Conservation (phyloP, 2,797 vertebrate species). For the Cercopithecus mitis region DNA sequence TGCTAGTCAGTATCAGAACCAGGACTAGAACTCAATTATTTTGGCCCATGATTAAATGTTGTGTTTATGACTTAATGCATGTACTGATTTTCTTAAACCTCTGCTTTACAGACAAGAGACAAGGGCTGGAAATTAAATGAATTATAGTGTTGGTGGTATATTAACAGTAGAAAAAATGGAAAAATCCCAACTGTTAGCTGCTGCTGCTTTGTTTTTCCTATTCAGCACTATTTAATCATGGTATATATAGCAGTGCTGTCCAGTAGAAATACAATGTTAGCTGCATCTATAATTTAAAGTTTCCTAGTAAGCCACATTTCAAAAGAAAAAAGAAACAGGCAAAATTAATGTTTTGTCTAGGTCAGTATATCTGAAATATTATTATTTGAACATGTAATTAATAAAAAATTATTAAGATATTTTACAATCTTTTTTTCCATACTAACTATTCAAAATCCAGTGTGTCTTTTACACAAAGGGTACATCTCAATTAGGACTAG, state of each 20-base stretch:
- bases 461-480: background rate
- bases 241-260: background rate
- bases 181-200: background rate
- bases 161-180: background rate
- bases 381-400: slow-evolving; percentile 20
- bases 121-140: slow-evolving; percentile 12
- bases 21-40: slow-evolving; percentile 24
- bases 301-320: slow-evolving; percentile 8
- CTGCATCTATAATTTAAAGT: slow-evolving; percentile 3
- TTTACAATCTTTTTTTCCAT: background rate
- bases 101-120: background rate
- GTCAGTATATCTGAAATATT: background rate
- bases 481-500: background rate
- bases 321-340: slow-evolving; percentile 30
- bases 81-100: background rate
- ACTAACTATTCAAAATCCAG: background rate
- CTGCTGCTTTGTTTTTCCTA: background rate
- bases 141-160: background rate
- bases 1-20: slow-evolving; percentile 2
- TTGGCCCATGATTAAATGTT: background rate
- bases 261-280: background rate
- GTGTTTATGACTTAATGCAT: background rate
- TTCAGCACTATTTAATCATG: slow-evolving; percentile 3
- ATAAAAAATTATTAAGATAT: background rate
- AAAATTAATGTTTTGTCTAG: slow-evolving; percentile 42